phyloP scores from a whole-genome alignment of 2,113 vertebrate species.

The Zosterops japonicus region DNA sequence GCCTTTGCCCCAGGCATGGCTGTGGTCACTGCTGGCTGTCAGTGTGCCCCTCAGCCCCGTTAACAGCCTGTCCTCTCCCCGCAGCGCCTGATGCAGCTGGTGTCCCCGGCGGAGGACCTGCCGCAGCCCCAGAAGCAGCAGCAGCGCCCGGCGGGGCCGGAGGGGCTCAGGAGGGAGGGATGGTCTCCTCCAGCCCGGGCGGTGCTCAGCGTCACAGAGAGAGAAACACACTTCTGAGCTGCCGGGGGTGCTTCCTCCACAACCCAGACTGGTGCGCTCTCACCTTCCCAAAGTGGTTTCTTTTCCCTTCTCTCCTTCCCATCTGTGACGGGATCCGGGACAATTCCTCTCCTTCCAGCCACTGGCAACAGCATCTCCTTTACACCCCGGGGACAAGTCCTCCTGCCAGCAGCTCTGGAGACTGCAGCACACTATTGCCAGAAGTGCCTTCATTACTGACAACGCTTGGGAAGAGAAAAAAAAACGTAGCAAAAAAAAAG shows the following conservation, averaged over 20 bases:
- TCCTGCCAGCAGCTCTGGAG: background rate
- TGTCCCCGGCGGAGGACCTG: conserved; percentile 68
- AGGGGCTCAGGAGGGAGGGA: rapidly evolving
- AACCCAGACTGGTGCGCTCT: background rate
- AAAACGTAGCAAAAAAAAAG: background rate
- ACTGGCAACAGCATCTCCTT: background rate
- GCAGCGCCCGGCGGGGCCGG: rapidly evolving
- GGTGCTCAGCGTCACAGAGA: conserved; percentile 60
- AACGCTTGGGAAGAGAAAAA: background rate
- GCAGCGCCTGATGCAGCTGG: conserved; percentile 72
- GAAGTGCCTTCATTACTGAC: background rate
- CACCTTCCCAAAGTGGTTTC: background rate
- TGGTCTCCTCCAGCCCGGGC: background rate
- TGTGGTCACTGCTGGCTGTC: background rate
- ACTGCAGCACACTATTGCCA: background rate
- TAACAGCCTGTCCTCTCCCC: conserved; percentile 24
- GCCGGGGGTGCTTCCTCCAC: background rate
- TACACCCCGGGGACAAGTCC: background rate
- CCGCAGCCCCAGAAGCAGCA: conserved; percentile 54
- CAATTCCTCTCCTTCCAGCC: background rate
- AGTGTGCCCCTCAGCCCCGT: conserved; percentile 3
- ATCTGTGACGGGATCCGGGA: background rate
- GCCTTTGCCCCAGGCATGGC: background rate
- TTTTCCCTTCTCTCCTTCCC: background rate
- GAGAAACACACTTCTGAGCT: conserved; percentile 73